phyloP scores from a whole-genome alignment of 2,888 invertebrate genomes.

The Stenchaetothrips biformis region DNA sequence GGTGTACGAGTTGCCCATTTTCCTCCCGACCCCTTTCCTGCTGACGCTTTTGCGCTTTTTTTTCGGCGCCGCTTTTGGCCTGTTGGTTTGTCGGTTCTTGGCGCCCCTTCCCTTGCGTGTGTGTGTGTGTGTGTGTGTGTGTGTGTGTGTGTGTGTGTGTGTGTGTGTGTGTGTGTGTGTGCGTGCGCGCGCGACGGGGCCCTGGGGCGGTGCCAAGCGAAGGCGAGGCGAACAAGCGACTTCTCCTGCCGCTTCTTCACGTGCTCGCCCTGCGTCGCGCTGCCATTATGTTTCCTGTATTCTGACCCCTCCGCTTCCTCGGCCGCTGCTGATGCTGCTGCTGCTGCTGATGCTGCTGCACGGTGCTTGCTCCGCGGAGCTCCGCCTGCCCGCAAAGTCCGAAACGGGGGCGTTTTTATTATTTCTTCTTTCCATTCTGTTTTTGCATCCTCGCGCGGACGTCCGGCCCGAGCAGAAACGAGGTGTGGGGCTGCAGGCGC shows the following conservation, averaged over 20 bases:
- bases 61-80: neutral
- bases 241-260: neutral
- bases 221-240: neutral
- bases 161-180: conserved; percentile 13
- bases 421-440: no score
- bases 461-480: no score
- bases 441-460: no score
- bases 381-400: no score
- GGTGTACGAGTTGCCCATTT: neutral
- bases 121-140: neutral
- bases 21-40: neutral
- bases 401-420: no score
- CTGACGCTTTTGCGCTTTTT: neutral
- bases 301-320: no score
- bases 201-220: no score
- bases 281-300: no score
- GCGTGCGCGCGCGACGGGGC: neutral
- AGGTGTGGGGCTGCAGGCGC: no score
- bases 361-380: no score
- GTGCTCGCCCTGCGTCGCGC: neutral
- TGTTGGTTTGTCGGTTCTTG: neutral
- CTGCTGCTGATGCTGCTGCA: no score
- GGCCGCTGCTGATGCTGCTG: no score
- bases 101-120: neutral
- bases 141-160: neutral